A percentile compares a stretch with the other conserved stretches of the same genome.
phyloP scores from a whole-genome alignment of 2,797 vertebrate genomes.

The Aulostomus chinensis region DNA sequence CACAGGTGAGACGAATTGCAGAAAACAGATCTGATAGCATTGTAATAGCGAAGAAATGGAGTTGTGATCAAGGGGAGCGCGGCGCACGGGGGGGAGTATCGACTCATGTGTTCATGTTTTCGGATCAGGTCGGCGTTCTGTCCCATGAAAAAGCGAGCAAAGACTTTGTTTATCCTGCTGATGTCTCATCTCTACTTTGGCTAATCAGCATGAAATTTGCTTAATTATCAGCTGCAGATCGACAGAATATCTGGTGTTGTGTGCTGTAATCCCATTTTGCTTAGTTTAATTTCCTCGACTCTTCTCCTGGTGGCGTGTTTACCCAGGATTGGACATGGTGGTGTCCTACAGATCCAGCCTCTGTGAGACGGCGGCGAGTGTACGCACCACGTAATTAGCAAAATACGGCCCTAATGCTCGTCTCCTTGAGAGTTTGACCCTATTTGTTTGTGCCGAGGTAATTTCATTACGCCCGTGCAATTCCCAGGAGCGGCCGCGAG shows the following conservation, averaged over 20 bases:
- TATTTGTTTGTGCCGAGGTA: slow-evolving; percentile 84
- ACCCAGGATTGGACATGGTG: slow-evolving; percentile 58
- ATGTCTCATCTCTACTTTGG: slow-evolving; percentile 26
- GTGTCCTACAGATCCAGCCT: slow-evolving; percentile 50
- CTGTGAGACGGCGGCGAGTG: no score
- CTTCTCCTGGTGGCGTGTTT: slow-evolving; percentile 42
- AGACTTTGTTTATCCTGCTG: slow-evolving; percentile 15
- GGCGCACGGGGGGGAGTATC: not conserved
- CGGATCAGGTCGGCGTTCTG: slow-evolving; percentile 4
- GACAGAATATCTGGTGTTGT: slow-evolving; percentile 57
- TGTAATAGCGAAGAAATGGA: slow-evolving; percentile 65
- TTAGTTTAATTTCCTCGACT: slow-evolving; percentile 37
- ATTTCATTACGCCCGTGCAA: slow-evolving; percentile 81
- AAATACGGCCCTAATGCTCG: slow-evolving; percentile 71
- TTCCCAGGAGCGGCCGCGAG: slow-evolving; percentile 78
- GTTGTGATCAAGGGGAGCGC: slow-evolving; percentile 52
- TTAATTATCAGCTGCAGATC: slow-evolving; percentile 62
- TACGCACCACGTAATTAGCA: slow-evolving; percentile 73
- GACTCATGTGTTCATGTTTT: slow-evolving; percentile 17
- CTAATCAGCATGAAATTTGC: slow-evolving; percentile 56
- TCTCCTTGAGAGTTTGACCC: slow-evolving; percentile 87
- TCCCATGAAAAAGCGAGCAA: not conserved
- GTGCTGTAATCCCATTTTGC: slow-evolving; percentile 59
- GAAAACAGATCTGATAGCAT: slow-evolving; percentile 76
- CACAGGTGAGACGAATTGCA: slow-evolving; percentile 82